Base-by-base conservation (phyloP, 2,113 vertebrate species). In the Heterotilapia buettikoferi region DNA sequence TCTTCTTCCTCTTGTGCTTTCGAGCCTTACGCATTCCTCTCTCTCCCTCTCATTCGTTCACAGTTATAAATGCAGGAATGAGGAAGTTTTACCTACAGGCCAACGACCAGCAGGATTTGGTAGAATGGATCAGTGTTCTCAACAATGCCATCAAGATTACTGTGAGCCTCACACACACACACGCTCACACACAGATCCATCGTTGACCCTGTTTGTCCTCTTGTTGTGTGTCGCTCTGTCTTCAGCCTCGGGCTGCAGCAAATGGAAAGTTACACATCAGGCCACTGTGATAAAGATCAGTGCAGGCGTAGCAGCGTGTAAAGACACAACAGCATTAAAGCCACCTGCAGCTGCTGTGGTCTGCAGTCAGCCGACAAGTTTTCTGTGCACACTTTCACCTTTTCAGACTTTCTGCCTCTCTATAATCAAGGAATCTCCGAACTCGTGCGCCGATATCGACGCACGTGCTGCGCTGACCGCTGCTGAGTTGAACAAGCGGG, bases 101-200 rank as follows among this genome's bases (percentile, higher is more conserved):
- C 90, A 99, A 99, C 90, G 99, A 99, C 92, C 98, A 99, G 94
- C 98, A 99, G 94, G 98, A 99, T 89, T 94, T 99, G 63, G 97
- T 99, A 86, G 98, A 99, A 87, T 99, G 99, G 98, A 97, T 99
- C 63, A 97, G 96, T 66, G 98, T 98, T 66, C 97, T 99, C 91
- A 99, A 99, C 97, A 99, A 98, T 66, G 99, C 99, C 93, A 99
- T 98, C 94, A 99, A 99, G 96, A 99, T 99, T 86, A 99, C 98
- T 89, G 99, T 99, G 96, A 98, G 98, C 96, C 14, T 1, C 82
- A 31, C 80, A 86, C 73, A 66, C 73, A 56, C 84, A 73, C 53
- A 86, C 33, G 38, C 78, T 45, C 82, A 76, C 83, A 71, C 56
- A 33, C 19, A 56, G 81, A 76, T 91, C 84, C 52, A 92, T 89